phyloP scores from a whole-genome alignment of 2,113 vertebrate species.

The Arothron firmamentum region DNA sequence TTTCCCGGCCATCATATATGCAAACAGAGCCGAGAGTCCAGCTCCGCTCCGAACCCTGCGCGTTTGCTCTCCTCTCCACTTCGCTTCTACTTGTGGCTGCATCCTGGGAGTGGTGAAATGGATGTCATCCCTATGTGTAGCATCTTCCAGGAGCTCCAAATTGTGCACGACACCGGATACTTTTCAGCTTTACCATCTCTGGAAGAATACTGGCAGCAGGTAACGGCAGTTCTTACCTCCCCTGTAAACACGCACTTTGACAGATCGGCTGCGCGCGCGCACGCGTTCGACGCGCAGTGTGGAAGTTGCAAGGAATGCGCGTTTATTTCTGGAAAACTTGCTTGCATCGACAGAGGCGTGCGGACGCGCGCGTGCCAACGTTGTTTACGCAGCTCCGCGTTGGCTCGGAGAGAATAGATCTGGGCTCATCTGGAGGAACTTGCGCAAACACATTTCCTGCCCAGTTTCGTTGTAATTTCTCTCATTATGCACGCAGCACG shows the following conservation, averaged over 20 bases:
- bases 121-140: slow-evolving; percentile 99
- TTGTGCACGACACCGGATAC: slow-evolving; percentile 97
- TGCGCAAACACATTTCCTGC: no score
- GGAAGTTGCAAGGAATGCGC: slow-evolving; percentile 8
- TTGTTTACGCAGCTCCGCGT: slow-evolving; percentile 9
- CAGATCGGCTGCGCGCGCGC: not conserved
- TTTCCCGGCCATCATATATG: slow-evolving; percentile 40
- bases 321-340: slow-evolving; percentile 32
- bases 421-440: slow-evolving; percentile 21
- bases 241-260: not conserved
- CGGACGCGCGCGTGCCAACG: slow-evolving; percentile 33
- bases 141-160: slow-evolving; percentile 99
- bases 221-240: slow-evolving; percentile 54
- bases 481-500: no score
- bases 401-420: not conserved
- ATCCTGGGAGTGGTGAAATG: slow-evolving; percentile 74
- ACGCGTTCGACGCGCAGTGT: not conserved
- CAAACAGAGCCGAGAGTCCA: slow-evolving; percentile 20
- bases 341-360: not conserved
- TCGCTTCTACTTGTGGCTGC: slow-evolving; percentile 38
- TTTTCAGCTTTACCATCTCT: slow-evolving; percentile 96
- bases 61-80: slow-evolving; percentile 21
- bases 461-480: no score
- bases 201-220: slow-evolving; percentile 99
- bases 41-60: slow-evolving; percentile 8